phyloP scores from a whole-genome alignment of 2,797 vertebrate species.

The Lacerta viridis region DNA sequence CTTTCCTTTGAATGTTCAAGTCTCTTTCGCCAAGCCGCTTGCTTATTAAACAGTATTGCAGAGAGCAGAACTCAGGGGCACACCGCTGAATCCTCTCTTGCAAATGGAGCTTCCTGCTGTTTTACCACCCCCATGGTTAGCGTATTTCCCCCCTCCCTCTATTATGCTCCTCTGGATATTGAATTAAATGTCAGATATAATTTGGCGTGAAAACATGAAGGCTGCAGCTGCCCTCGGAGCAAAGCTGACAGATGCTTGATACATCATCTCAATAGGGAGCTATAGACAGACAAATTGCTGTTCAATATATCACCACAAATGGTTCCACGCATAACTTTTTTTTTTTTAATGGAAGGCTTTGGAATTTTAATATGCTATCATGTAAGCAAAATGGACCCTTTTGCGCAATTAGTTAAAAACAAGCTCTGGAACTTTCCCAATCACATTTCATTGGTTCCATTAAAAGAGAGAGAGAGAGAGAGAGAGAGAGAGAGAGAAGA shows the following conservation, averaged over 20 bases:
- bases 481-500: too few relatives aligned
- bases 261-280: slow-evolving; percentile 60
- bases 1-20: slow-evolving; percentile 15
- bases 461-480: not conserved
- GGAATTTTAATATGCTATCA: slow-evolving; percentile 37
- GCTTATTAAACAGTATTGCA: slow-evolving; percentile 66
- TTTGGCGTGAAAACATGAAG: slow-evolving; percentile 71
- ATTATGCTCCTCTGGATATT: slow-evolving; percentile 69
- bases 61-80: slow-evolving; percentile 41
- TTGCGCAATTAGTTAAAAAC: slow-evolving; percentile 35
- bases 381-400: slow-evolving; percentile 46
- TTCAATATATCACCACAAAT: slow-evolving; percentile 60
- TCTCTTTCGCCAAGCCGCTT: slow-evolving; percentile 55
- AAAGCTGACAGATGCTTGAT: slow-evolving; percentile 70
- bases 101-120: slow-evolving; percentile 66
- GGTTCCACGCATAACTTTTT: slow-evolving; percentile 49
- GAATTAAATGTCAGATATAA: slow-evolving; percentile 80
- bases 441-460: not conserved
- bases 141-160: slow-evolving; percentile 20
- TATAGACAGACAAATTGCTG: slow-evolving; percentile 65
- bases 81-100: slow-evolving; percentile 55
- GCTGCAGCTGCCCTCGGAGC: slow-evolving; percentile 73
- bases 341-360: slow-evolving; percentile 46
- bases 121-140: slow-evolving; percentile 62
- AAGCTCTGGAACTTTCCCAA: slow-evolving; percentile 32